Evolutionary conservation across 1,140 invertebrate species (phyloP).

Genomic region (Parasteatoda tepidariorum): DNA sequence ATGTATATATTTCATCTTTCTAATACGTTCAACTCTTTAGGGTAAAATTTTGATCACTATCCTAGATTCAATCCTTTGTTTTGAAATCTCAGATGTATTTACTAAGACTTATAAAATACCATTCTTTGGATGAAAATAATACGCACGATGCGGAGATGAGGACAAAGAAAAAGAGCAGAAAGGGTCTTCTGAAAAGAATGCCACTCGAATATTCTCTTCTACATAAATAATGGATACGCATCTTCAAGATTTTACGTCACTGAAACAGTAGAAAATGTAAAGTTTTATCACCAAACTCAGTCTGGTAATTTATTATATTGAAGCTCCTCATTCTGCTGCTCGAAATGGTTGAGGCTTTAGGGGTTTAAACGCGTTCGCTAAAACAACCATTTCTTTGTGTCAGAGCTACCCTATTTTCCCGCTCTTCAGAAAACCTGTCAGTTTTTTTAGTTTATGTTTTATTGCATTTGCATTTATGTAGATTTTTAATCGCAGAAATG

Average conservation of each 20-base stretch:
- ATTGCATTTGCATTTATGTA: not conserved
- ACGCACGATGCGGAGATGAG: no score
- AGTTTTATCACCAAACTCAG: not conserved
- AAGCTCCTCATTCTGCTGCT: not conserved
- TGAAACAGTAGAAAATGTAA: not conserved
- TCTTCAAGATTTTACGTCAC: not conserved
- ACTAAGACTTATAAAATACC: no score
- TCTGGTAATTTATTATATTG: not conserved
- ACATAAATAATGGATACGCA: not conserved
- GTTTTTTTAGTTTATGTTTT: not conserved
- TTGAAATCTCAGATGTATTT: no score
- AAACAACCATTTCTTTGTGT: not conserved
- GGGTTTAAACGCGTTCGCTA: not conserved
- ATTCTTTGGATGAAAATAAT: no score
- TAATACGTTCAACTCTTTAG: no score
- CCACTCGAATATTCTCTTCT: not conserved
- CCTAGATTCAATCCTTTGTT: no score
- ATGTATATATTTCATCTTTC: no score
- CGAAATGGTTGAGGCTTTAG: not conserved
- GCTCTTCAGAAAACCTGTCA: not conserved
- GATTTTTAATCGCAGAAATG: no score
- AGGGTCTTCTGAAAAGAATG: not conserved
- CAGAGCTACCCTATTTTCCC: no score
- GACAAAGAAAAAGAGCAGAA: not conserved
- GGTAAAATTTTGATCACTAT: no score